Evolutionary conservation across 2,113 vertebrate species (phyloP), one percentile per base, ranked within the genome.

Genomic region (Siniperca chuatsi): DNA sequence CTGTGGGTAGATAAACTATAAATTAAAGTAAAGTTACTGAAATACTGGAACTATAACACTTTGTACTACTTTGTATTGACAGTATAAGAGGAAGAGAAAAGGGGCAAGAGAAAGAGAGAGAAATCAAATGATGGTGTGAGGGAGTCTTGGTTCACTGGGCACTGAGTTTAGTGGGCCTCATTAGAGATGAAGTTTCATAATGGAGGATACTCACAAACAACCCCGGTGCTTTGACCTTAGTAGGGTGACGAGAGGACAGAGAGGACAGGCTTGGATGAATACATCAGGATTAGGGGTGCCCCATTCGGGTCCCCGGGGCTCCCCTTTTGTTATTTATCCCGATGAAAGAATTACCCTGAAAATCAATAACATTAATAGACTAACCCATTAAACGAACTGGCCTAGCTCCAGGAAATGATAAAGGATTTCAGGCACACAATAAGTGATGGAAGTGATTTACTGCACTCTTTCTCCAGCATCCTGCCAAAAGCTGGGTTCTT

Each of bases 141-240:
- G 54, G 50, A 74, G 69, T 78, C 40, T 69, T 83, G 89, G 87
- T 85, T 93, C 83, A 88, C 23, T 89, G 83, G 80, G 12, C 78
- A 68, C 69, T 77, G 77, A 75, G 84, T 91, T 91, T 86, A 87
- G 21, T 90, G 74, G 82, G 58, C 83, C 89, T 93, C 92, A 93
- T 93, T 94, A 92, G 87, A 89, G 78, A 46, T 50, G 78, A 91
- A 84, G 82, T 76, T 89, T 90, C 83, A 93, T 89, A 87, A 92
- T 75, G 78, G 91, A 83, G 65, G 71, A 81, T 54, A 46, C 81
- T 73, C 81, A 71, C 86, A 76, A 92, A 93, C 85, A 87, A 78
- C 46, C 75, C 61, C 6, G 37, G 55, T 68, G 81, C 84, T 87
- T 42, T 91, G 85, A 87, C 83, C 82, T 79, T 23, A 18, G 79